Percentiles rank a stretch among this genome's conserved stretches.
phyloP scores from a whole-genome alignment of 2,113 vertebrate genomes.

The Cyrtonyx montezumae region DNA sequence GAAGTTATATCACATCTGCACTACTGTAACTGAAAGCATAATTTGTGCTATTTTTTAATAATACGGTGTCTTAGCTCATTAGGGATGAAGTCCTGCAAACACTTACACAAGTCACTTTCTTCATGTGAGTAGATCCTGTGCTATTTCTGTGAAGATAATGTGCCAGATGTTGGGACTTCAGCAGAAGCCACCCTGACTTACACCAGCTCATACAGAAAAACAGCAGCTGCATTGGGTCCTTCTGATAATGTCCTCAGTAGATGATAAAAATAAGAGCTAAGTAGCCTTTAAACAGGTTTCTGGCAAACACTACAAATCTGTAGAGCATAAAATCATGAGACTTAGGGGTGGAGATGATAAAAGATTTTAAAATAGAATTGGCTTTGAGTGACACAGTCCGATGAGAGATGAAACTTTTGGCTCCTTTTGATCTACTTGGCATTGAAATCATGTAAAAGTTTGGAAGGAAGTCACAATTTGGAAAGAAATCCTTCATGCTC shows the following conservation, averaged over 20 bases:
- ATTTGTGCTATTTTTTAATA: constrained; percentile 58
- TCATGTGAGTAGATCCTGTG: not conserved
- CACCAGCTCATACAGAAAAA: not conserved
- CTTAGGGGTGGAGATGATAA: not conserved
- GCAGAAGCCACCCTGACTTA: not conserved
- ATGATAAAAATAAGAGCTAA: not conserved
- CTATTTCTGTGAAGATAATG: not conserved
- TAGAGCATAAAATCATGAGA: not conserved
- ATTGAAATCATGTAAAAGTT: not conserved
- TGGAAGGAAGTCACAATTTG: not conserved
- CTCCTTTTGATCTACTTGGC: not conserved
- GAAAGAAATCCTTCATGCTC: not conserved
- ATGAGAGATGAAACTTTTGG: not conserved
- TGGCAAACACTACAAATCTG: not conserved
- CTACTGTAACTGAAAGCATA: constrained; percentile 5
- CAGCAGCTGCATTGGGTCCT: not conserved
- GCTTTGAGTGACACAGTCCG: not conserved
- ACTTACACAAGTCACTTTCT: not conserved
- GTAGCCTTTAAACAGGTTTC: not conserved
- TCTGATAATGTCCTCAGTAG: not conserved
- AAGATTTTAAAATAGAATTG: not conserved
- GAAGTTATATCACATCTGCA: constrained; percentile 17
- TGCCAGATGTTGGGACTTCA: not conserved
- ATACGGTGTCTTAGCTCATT: constrained; percentile 35
- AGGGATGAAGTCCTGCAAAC: constrained; percentile 31